Conservation (phyloP, 2,888 invertebrate species). For the Germaria angustata region DNA sequence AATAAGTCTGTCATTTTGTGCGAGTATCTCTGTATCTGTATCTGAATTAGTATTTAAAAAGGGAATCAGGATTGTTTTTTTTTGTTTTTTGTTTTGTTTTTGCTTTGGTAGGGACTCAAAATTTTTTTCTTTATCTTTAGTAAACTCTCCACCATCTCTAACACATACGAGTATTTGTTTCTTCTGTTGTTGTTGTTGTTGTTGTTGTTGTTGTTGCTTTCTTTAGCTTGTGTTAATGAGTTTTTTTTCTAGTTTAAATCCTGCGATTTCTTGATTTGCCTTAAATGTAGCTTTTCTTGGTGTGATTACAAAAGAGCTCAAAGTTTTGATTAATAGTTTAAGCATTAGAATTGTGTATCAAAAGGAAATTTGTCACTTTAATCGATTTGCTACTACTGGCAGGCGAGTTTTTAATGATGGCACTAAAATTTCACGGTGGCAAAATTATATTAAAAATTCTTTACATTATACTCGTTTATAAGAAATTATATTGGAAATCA, state of each 20-base stretch:
- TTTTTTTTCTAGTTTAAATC: slow-evolving; percentile 52
- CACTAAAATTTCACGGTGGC: not conserved
- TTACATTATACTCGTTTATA: no score
- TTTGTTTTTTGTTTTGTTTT: not conserved
- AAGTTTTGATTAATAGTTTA: slow-evolving; percentile 63
- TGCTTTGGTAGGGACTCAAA: slow-evolving; percentile 21
- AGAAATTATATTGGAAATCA: no score
- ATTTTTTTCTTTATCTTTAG: slow-evolving; percentile 16
- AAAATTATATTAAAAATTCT: not conserved
- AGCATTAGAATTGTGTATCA: slow-evolving; percentile 43
- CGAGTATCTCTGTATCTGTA: not conserved
- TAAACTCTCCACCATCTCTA: not conserved
- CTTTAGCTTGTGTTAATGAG: slow-evolving; percentile 58
- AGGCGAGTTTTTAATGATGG: slow-evolving; percentile 23
- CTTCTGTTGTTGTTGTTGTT: not conserved
- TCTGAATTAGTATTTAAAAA: slow-evolving; percentile 19
- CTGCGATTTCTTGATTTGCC: not conserved
- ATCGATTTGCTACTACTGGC: slow-evolving; percentile 33
- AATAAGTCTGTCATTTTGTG: slow-evolving; percentile 23
- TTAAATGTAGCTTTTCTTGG: slow-evolving; percentile 2
- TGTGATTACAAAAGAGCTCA: slow-evolving; percentile 33
- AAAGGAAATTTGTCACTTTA: slow-evolving; percentile 45
- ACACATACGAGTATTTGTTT: no score
- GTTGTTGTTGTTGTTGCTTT: not conserved
- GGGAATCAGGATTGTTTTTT: not conserved